phyloP scores from a whole-genome alignment of 2,888 invertebrate genomes.

The Eumacrocentrus americanus region DNA sequence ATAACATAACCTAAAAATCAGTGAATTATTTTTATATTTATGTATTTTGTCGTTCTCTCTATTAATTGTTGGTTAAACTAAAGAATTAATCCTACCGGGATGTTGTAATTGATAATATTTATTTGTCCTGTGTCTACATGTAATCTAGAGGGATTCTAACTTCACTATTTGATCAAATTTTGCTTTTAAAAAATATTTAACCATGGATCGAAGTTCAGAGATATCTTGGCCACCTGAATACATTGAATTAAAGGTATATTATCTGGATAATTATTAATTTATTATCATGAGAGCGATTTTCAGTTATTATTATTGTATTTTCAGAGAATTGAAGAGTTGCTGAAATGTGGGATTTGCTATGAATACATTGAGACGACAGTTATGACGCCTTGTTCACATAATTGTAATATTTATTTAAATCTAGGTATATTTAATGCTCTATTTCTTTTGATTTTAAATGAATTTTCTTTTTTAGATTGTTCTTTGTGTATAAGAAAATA shows the following conservation, averaged over 20 bases:
- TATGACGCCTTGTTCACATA: conserved; percentile 64
- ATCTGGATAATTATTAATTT: too few relatives aligned
- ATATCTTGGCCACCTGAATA: conserved; percentile 50
- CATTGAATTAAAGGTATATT: conserved; percentile 49
- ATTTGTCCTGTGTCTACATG: background rate
- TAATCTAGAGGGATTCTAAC: background rate
- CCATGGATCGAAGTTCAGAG: conserved; percentile 15
- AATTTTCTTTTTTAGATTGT: conserved; percentile 59
- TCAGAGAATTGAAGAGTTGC: conserved; percentile 61
- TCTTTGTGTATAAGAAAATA: conserved; percentile 64
- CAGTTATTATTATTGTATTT: conserved; percentile 39
- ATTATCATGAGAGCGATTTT: too few relatives aligned
- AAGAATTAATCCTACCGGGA: too few relatives aligned
- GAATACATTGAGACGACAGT: conserved; percentile 63
- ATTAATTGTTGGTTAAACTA: too few relatives aligned
- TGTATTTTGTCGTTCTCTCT: too few relatives aligned
- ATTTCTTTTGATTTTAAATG: background rate
- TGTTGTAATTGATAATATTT: too few relatives aligned
- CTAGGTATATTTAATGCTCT: too few relatives aligned
- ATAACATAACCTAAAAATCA: too few relatives aligned
- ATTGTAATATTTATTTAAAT: conserved; percentile 61
- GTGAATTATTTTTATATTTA: too few relatives aligned
- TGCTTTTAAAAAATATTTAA: background rate
- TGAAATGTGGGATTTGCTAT: conserved; percentile 64
- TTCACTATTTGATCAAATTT: background rate